Conservation (phyloP, 2,113 vertebrate species). For the Colinus virginianus region DNA sequence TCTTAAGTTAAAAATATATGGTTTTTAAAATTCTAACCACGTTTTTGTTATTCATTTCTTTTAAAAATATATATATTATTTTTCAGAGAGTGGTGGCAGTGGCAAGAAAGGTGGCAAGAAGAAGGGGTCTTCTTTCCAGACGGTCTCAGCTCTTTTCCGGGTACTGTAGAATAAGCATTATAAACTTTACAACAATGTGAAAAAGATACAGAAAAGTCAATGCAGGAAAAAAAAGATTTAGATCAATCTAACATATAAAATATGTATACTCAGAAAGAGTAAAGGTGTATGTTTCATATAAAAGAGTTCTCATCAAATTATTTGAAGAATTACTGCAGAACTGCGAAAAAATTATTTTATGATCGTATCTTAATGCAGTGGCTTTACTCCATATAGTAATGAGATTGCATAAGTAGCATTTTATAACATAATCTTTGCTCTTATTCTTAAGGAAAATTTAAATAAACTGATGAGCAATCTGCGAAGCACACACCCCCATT, state of each 20-base stretch:
- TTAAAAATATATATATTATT: background rate
- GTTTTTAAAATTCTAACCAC: background rate
- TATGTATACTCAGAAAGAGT: background rate
- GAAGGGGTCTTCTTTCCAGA: conserved; percentile 97
- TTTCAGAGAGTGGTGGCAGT: conserved; percentile 38
- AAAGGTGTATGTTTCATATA: rapidly evolving
- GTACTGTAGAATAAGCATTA: conserved; percentile 56
- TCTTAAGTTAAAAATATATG: background rate
- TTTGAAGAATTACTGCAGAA: background rate
- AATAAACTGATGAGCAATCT: conserved; percentile 70
- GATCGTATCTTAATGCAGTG: background rate
- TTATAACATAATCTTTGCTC: background rate
- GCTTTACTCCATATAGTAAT: background rate
- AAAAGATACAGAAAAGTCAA: background rate
- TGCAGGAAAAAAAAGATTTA: background rate
- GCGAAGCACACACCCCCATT: conserved; percentile 66
- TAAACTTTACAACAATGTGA: rapidly evolving
- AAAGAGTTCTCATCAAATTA: background rate
- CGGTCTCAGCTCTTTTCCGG: conserved; percentile 93
- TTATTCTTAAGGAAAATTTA: conserved; percentile 62
- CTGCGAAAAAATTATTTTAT: background rate
- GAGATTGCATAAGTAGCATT: background rate
- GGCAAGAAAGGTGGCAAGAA: conserved; percentile 90
- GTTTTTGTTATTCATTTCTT: background rate
- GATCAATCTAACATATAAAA: background rate